Percentiles rank a stretch among this genome's conserved stretches.
Evolutionary conservation across 2,888 invertebrate genomes (phyloP).

Genomic region (Cecidostiba fungosa): DNA sequence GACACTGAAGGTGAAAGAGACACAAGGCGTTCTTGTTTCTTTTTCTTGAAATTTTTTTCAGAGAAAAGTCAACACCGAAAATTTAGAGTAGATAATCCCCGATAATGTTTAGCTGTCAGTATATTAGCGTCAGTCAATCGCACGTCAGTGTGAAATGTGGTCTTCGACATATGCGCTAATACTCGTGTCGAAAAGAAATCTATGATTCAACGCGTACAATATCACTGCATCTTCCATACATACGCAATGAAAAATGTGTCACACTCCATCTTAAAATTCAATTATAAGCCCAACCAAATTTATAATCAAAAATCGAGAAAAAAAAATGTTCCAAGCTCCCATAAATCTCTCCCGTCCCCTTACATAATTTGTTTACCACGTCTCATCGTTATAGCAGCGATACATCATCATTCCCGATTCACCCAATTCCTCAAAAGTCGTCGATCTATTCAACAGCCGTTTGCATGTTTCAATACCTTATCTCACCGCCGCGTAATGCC

Average conservation of each 20-base stretch:
- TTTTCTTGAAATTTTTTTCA: not conserved
- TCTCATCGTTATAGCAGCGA: not conserved
- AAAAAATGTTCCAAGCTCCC: not conserved
- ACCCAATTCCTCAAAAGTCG: not conserved
- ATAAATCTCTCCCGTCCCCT: not conserved
- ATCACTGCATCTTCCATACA: not conserved
- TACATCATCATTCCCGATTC: not conserved
- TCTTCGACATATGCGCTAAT: not conserved
- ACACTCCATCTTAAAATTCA: not conserved
- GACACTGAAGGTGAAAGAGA: not conserved
- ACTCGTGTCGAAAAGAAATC: not conserved
- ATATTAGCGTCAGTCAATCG: constrained; percentile 20
- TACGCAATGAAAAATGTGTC: not conserved
- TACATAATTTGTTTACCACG: constrained; percentile 1
- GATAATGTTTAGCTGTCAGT: not conserved
- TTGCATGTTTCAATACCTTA: not conserved
- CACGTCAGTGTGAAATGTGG: not conserved
- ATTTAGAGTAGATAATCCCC: not conserved
- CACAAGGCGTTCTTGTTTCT: not conserved
- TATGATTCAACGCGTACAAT: not conserved
- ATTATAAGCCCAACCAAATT: not conserved
- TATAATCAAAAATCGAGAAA: not conserved
- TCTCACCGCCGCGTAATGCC: constrained; percentile 9
- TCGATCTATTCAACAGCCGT: not conserved
- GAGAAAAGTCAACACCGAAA: not conserved